phyloP scores from a whole-genome alignment of 2,888 invertebrate genomes.

The Microctonus aethiopoides region DNA sequence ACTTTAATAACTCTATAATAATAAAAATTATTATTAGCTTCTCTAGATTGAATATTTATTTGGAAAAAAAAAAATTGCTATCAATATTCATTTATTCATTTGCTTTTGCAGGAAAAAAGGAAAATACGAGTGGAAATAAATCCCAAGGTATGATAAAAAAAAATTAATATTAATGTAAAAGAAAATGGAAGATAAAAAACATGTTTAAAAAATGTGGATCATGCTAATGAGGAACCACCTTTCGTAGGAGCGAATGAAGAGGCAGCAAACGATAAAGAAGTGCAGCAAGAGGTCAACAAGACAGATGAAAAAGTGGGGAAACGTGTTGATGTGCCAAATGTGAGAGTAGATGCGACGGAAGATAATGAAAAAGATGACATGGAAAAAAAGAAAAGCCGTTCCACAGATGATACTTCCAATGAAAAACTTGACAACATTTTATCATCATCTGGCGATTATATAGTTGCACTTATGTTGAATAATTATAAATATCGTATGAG shows the following conservation, averaged over 20 bases:
- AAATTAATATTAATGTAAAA: neutral
- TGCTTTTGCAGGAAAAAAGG: neutral
- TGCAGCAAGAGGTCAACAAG: neutral
- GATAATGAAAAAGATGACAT: neutral
- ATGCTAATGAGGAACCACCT: constrained; percentile 22
- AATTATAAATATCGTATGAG: constrained; percentile 28
- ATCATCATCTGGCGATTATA: neutral
- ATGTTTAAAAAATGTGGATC: neutral
- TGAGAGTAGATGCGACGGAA: neutral
- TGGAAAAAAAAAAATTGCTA: neutral
- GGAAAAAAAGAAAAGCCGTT: neutral
- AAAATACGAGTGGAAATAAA: neutral
- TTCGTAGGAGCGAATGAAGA: neutral
- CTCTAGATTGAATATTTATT: neutral
- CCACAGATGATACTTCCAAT: no score
- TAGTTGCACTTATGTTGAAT: constrained; percentile 24
- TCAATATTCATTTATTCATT: neutral
- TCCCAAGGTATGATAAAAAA: constrained; percentile 16
- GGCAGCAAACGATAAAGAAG: neutral
- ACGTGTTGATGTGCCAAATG: no score
- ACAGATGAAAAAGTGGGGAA: neutral
- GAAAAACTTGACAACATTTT: constrained; percentile 11
- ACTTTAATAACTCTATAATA: neutral
- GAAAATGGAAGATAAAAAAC: neutral
- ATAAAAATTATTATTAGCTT: no score